These are phyloP conservation scores for Pachyrhynchus sulphureomaculatus DNA, from an alignment of 1,140 invertebrate species.

Conservation along the genomic window DNA sequence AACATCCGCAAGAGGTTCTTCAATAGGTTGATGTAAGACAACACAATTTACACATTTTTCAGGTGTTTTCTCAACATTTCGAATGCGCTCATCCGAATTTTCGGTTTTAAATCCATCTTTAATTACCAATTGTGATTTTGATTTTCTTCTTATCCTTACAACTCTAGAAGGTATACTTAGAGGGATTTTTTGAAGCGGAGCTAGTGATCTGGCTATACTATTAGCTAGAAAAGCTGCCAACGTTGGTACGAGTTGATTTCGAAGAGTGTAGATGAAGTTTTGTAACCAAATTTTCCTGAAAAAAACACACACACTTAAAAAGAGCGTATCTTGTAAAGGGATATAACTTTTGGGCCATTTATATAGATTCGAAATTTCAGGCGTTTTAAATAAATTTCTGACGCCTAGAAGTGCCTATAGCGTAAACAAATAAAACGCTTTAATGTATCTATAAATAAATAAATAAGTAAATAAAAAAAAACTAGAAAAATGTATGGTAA, in stretches of 20 bases:
- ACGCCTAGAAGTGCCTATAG: too few species aligned
- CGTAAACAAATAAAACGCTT: too few species aligned
- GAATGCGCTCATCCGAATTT: not conserved
- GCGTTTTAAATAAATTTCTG: too few species aligned
- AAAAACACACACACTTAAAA: slow-evolving; percentile 8
- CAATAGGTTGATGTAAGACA: slow-evolving; percentile 35
- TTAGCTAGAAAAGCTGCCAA: slow-evolving; percentile 55
- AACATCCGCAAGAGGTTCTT: slow-evolving; percentile 55
- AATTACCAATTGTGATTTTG: not conserved
- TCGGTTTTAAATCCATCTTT: not conserved
- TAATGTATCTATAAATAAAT: too few species aligned
- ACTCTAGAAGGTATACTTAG: slow-evolving; percentile 16
- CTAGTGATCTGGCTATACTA: slow-evolving; percentile 54
- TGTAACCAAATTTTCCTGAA: slow-evolving; percentile 46
- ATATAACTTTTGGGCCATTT: too few species aligned
- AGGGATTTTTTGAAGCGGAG: slow-evolving; percentile 51
- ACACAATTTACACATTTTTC: slow-evolving; percentile 36
- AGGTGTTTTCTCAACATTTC: not conserved
- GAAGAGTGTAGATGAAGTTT: slow-evolving; percentile 42
- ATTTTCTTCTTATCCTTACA: not conserved
- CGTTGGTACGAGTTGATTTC: slow-evolving; percentile 52
- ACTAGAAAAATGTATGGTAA: too few species aligned
- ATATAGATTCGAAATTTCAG: too few species aligned
- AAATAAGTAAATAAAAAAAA: too few species aligned
- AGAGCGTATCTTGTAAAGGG: too few species aligned